Evolutionary conservation across 2,888 invertebrate genomes (phyloP), one percentile per base, ranked within the genome.

Genomic region (Oligia latruncula): DNA sequence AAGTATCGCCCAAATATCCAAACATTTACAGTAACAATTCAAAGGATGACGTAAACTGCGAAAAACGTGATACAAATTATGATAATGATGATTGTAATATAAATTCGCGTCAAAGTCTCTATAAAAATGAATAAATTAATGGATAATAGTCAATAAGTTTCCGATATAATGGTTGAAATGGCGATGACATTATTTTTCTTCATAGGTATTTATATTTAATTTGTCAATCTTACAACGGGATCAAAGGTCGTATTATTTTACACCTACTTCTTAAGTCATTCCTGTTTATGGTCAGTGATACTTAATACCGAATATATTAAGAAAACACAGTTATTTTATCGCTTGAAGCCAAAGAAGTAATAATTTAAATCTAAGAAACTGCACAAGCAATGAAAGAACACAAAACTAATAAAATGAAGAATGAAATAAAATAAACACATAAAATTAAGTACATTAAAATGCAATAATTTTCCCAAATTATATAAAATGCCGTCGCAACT

Each of bases 11-110:
- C 72, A 77, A 78, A 75, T 73, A 77, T 78, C 52, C 11, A 80
- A 80, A 84, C 58, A 78, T 73, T 66, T 23, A 76, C n/a, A 77
- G 23, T 72, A 67, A 49, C 35, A 66, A 77, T 82, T 66, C 49
- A 75, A 75, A 74, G n/a, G 66, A 58, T 79, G 81, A 77, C 46
- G 77, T 73, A 74, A 78, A 80, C 68, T 71, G 46, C n/a, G 77
- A 77, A 82, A 70, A 76, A 62, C 8, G 71, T 66, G 40, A 82
- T 82, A 78, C 82, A 83, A 84, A 76, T 79, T 85, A 84, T 83
- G 77, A 80, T 86, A 82, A 83, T 80, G 73, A 77, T 86, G 83
- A 85, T 86, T 85, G 49, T 84, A 84, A 85, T 80, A 83, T 76
- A 83, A 82, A 84, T 72, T 82, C 52, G 71, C 68, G 67, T 79